Evolutionary conservation across 2,888 invertebrate genomes (phyloP), one percentile per base, ranked within the genome.

Genomic region (Octodonta nipae): DNA sequence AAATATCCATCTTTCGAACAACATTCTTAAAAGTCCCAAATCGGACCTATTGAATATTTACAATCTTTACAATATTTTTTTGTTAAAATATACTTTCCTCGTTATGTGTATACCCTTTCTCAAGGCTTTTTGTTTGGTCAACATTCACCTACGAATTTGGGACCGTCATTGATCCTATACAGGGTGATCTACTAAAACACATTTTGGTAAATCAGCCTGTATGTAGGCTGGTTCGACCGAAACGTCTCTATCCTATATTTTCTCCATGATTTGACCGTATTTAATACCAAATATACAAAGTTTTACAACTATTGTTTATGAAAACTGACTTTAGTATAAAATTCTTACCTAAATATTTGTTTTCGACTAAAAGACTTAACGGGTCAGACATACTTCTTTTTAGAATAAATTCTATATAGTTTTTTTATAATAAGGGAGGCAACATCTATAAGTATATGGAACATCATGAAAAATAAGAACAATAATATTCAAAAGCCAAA

Each of bases 1-100:
- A 46, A 44, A 43, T 43, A 45, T 47, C 42, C 43, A 42, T 41
- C 41, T 38, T 37, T 39, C 34, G 38, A 34, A 43, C 46, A 50
- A 49, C 50, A 49, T 49, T 48, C 44, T 48, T 49, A 49, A 43
- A 49, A 42, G 41, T 45, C 49, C 49, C 49, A 47, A 48, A 47
- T 50, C 43, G 40, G 41, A 41, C 47, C 47, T 46, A 12, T 42
- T 43, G 40, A 46, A 44, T 47, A 45, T 47, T 37, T 47, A 44
- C 43, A 43, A 39, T 41, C 43, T 41, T 41, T 41, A 43, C 38
- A 41, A 36, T 38, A 38, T 38, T 42, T 38, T 45, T 44, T 40
- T 40, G 40, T 45, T 45, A 45, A 46, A 47, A 44, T 44, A 45
- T 46, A 45, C 45, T 47, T 40, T 40, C 38, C 40, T 35, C 35